These are phyloP conservation scores for Dolichomitus sp. DNA, from an alignment of 2,888 invertebrate species.

Conservation along the genomic window DNA sequence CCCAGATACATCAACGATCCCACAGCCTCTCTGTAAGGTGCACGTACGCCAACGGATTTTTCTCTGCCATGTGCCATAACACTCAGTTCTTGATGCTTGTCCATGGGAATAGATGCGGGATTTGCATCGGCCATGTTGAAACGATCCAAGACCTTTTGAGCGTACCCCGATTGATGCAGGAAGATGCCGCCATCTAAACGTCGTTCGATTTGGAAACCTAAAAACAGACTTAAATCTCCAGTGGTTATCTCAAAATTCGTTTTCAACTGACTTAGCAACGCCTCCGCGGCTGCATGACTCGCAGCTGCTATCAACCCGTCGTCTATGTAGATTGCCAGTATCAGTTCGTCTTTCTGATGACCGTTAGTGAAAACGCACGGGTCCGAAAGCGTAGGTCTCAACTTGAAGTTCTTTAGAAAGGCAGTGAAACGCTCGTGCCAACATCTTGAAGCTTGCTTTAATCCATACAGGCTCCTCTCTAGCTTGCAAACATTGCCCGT, in stretches of 20 bases:
- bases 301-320: slow-evolving; percentile 52
- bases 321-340: slow-evolving; percentile 63
- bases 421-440: slow-evolving; percentile 73
- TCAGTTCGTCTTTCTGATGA: slow-evolving; percentile 47
- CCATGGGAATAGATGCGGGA: background rate
- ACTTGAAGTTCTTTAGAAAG: slow-evolving; percentile 71
- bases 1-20: background rate
- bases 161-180: slow-evolving; percentile 63
- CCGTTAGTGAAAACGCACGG: slow-evolving; percentile 68
- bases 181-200: slow-evolving; percentile 57
- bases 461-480: slow-evolving; percentile 72
- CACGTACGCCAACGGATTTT: background rate
- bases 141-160: slow-evolving; percentile 49
- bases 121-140: background rate
- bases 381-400: slow-evolving; percentile 68
- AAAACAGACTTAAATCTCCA: no score
- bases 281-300: background rate
- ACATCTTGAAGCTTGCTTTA: slow-evolving; percentile 79
- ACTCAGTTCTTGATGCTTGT: background rate
- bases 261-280: background rate
- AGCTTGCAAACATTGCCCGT: slow-evolving; percentile 74
- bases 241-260: background rate
- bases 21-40: background rate
- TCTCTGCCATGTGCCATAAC: no score
- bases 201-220: slow-evolving; percentile 37